Percentiles rank a stretch among this genome's conserved stretches.
These are phyloP conservation scores for Ginglymostoma cirratum DNA, from an alignment of 2,113 vertebrate species.

Conservation along the genomic window DNA sequence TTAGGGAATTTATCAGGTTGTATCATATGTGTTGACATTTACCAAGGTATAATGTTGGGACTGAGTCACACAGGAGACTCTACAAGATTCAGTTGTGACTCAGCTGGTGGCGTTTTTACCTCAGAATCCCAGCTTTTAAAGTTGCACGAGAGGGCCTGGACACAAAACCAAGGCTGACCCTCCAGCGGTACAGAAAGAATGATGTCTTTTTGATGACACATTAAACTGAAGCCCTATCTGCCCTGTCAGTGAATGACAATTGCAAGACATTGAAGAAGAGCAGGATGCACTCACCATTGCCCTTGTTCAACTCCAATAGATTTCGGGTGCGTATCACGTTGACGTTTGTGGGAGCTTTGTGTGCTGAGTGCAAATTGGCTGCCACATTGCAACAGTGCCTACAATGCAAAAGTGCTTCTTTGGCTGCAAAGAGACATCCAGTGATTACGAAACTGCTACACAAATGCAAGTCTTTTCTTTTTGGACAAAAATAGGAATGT, in stretches of 20 bases:
- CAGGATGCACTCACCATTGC: not conserved
- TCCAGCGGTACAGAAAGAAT: not conserved
- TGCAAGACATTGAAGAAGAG: not conserved
- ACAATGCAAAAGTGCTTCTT: not conserved
- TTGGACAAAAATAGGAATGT: not conserved
- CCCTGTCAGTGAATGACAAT: not conserved
- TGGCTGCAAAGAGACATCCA: not conserved
- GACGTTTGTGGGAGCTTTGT: too few relatives aligned
- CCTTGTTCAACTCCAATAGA: not conserved
- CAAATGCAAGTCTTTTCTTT: not conserved
- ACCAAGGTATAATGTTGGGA: too few relatives aligned
- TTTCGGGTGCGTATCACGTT: not conserved
- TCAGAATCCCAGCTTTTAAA: not conserved
- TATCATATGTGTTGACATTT: too few relatives aligned
- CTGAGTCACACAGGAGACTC: too few relatives aligned
- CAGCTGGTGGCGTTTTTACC: not conserved
- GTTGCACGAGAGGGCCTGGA: not conserved
- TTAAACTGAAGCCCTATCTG: too few relatives aligned
- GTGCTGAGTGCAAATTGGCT: not conserved
- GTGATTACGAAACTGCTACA: not conserved
- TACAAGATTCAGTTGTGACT: too few relatives aligned
- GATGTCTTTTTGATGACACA: not conserved
- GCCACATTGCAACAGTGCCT: not conserved
- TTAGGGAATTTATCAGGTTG: too few relatives aligned
- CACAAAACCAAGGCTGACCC: not conserved